Evolutionary conservation across 1,140 invertebrate genomes (phyloP), one percentile per base, ranked within the genome.

Genomic region (Nasonia vitripennis): DNA sequence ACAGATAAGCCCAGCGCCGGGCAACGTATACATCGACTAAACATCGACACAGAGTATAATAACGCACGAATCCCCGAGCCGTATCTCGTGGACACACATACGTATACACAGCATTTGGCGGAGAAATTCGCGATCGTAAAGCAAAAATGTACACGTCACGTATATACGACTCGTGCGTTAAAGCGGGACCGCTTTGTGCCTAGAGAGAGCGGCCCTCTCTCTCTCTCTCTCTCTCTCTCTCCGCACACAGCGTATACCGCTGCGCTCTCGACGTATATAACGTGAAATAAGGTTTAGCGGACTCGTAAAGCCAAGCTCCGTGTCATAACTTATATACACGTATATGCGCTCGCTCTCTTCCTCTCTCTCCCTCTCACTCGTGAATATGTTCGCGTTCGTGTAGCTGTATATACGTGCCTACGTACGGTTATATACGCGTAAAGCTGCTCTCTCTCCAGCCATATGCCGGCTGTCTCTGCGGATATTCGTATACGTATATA

Each of bases 271-370:
- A 77, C 74, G 74, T 37, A 77, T 41, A 77, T 62, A 62, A 62
- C 31, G 34, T 45, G 73, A 78, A 51, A 78, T 78, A 78, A 75
- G 74, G 74, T 41, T 75, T 41, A n/a, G 74, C 74, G 74, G 74
- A 75, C 74, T 75, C 74, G 74, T 75, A 75, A 75, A 75, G 31
- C 74, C 74, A 10, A 34, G 74, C 31, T 37, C 20, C 74, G 74
- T 34, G 74, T 75, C 74, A 75, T 75, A 75, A 73, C 70, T 75
- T 37, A 75, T 34, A 20, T 41, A 45, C 74, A 45, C 74, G 37
- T 41, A 31, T 34, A 34, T 71, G 12, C 23, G 31, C 31, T 14
- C 70, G 14, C 70, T 27, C 70, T 31, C 31, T 71, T 71, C 70
- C 70, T 34, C 70, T 37, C 34, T 37, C 34, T 37, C 34, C 6